These are phyloP conservation scores for Conger conger DNA, from an alignment of 2,113 vertebrate genomes.

Conservation along the genomic window DNA sequence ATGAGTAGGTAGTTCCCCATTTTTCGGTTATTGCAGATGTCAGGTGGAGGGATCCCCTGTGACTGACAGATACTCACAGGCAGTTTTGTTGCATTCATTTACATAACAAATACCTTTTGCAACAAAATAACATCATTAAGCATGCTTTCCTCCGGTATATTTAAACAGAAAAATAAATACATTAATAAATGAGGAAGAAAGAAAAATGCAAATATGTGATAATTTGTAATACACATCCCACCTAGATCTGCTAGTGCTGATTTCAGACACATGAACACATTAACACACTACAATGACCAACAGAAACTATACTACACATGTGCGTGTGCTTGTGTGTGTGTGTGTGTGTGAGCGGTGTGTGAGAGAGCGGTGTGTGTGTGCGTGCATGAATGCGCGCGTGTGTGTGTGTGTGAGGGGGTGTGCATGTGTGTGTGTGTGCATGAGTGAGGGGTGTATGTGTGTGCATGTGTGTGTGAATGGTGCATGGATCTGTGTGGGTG, in stretches of 20 bases:
- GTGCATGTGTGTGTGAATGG: not conserved
- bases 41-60: too few species aligned
- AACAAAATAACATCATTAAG: not conserved
- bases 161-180: not conserved
- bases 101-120: too few species aligned
- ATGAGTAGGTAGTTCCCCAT: not conserved
- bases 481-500: too few species aligned
- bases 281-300: not conserved
- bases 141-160: not conserved
- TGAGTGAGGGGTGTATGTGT: too few species aligned
- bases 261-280: not conserved
- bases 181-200: not conserved
- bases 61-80: too few species aligned
- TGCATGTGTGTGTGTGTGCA: too few species aligned
- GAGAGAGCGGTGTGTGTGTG: too few species aligned
- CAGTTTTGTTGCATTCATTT: not conserved
- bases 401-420: not conserved
- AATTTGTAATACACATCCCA: not conserved
- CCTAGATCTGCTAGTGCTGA: not conserved
- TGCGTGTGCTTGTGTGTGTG: too few species aligned
- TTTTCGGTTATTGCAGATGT: not conserved
- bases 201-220: not conserved
- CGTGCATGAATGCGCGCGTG: too few species aligned
- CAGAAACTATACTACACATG: not conserved
- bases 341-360: not conserved